Conservation (phyloP, 2,797 vertebrate species). For the Falco columbarius region DNA sequence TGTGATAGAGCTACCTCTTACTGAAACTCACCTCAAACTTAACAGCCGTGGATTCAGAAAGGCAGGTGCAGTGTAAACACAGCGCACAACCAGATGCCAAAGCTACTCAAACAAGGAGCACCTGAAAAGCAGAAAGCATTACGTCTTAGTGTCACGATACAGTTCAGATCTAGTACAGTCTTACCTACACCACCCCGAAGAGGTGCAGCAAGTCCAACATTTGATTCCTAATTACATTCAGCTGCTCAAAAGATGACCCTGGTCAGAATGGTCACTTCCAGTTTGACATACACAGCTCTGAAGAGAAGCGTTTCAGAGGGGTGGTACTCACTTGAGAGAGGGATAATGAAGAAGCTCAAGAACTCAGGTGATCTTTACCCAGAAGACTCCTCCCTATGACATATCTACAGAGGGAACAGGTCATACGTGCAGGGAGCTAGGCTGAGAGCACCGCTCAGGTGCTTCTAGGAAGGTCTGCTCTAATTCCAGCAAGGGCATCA, state of each 20-base stretch:
- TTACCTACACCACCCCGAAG: not conserved
- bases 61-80: conserved; percentile 28
- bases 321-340: not conserved
- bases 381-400: not conserved
- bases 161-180: not conserved
- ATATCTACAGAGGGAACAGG: not conserved
- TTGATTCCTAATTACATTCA: not conserved
- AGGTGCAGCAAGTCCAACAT: not conserved
- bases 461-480: not conserved
- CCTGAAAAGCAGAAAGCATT: conserved; percentile 62
- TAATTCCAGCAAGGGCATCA: not conserved
- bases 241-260: not conserved
- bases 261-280: not conserved
- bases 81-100: conserved; percentile 22
- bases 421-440: accelerated
- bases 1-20: not conserved
- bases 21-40: not conserved
- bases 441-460: not conserved
- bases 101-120: not conserved
- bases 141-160: not conserved
- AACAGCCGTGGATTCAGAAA: not conserved
- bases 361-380: not conserved
- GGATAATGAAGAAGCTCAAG: not conserved
- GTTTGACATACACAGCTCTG: not conserved
- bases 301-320: not conserved